These are phyloP conservation scores for Alitta virens DNA, from an alignment of 2,888 invertebrate species.

Conservation along the genomic window DNA sequence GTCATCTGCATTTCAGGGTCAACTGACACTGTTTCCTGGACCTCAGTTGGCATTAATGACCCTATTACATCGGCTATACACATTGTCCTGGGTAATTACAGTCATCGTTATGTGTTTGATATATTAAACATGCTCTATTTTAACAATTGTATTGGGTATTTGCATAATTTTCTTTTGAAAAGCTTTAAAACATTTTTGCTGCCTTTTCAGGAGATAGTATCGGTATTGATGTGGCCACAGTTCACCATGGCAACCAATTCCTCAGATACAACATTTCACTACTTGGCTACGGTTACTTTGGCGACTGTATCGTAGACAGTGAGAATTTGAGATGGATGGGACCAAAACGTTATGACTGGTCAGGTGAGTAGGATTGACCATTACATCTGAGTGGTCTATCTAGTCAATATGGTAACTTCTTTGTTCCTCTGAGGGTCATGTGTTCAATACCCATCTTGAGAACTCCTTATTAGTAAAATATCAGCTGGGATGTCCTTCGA, in stretches of 20 bases:
- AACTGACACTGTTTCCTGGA: slow-evolving; percentile 65
- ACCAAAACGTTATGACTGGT: slow-evolving; percentile 76
- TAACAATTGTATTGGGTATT: neutral
- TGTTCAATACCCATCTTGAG: too few relatives aligned
- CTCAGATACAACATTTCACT: slow-evolving; percentile 73
- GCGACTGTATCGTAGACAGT: slow-evolving; percentile 77
- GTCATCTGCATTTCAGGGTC: slow-evolving; percentile 40
- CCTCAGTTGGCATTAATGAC: slow-evolving; percentile 73
- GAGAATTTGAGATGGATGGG: slow-evolving; percentile 84
- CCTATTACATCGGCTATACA: slow-evolving; percentile 78
- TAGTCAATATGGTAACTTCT: too few relatives aligned
- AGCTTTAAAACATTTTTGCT: neutral
- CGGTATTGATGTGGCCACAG: slow-evolving; percentile 75
- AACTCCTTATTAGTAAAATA: too few relatives aligned
- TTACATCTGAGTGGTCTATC: too few relatives aligned
- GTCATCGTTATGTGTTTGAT: too few relatives aligned
- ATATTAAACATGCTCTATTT: too few relatives aligned
- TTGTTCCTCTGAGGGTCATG: too few relatives aligned
- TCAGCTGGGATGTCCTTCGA: too few relatives aligned
- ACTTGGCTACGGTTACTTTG: slow-evolving; percentile 81
- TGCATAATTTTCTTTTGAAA: neutral
- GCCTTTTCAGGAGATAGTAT: slow-evolving; percentile 63
- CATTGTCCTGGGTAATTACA: slow-evolving; percentile 67
- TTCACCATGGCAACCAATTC: slow-evolving; percentile 64
- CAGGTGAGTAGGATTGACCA: slow-evolving; percentile 63